Evolutionary conservation across 1,140 invertebrate species (phyloP), one percentile per base, ranked within the genome.

Genomic region (Pectinophora gossypiella): DNA sequence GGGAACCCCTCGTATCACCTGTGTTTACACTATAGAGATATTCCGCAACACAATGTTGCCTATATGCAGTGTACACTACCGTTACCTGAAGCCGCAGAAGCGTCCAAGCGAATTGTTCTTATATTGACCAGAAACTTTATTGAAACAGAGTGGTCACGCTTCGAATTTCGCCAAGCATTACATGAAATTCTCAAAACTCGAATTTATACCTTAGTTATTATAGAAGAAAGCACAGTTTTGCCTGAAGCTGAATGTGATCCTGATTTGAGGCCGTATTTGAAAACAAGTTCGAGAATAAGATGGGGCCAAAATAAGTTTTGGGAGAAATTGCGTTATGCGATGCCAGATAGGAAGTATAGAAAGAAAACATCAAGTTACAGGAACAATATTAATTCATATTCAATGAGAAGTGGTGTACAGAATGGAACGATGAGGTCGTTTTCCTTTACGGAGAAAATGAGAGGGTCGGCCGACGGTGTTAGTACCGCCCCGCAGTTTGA

Each of bases 221-320:
- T 98, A 42, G 93, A 97, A 65, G 92, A 96, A 48, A 74, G 54
- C 58, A 92, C 94, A 49, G 89, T 95, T 7, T 86, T 92, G 13
- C 90, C 91, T n/a, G 94, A 97, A 66, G 91, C 94, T 5, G 93
- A 96, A 69, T 89, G 95, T 20, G 96, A 98, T 73, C 93, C 94
- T 1, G 96, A 98, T 74, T 88, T 98, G 21, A 90, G 95, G 66
- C 92, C 95, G 0, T 98, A 97, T 76, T 88, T 98, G 19, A 95
- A 97, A 76, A 96, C 95, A 2, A 92, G 92, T 68, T 91, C 93
- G 10, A 90, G 94, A 51, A 89, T 98, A 38, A 90, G 93, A 60
- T 97, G 95, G 94, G 95, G 94, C 56, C 96, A 97, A 74, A 95
- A 94, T 61, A 91, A 94, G 72, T 98, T 98, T 87, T 97, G 96